Evolutionary conservation across 2,888 invertebrate genomes (phyloP), one percentile per base, ranked within the genome.

Genomic region (Elmis aenea): DNA sequence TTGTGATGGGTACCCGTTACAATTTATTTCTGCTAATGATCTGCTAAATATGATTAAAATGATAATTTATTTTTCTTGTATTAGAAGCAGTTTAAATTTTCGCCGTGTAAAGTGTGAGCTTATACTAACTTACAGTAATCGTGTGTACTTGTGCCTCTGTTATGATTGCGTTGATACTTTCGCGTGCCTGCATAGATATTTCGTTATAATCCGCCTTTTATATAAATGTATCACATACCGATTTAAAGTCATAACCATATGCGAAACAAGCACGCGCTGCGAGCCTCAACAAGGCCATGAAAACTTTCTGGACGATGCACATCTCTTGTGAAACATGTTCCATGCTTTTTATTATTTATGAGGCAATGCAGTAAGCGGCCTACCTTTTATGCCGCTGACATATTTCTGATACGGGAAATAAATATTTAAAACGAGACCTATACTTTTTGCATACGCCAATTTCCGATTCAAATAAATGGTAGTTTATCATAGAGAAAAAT

Each of bases 281-380:
- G 18, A 20, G 6, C 20, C 8, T 18, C 18, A 18, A 5, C 18
- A 18, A 18, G 18, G 8, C 8, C 18, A 18, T 6, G 18, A n/a
- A n/a, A n/a, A n/a, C n/a, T 29, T 11, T 37, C 40, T 30, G 41
- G 50, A 52, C 48, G 51, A 50, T 48, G 44, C 45, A 42, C 50
- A 40, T 31, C 38, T 38, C 43, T 37, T 34, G 26, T 33, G 37
- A 38, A 42, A 48, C 51, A 50, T 43, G 53, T 39, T 37, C 40
- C 48, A 44, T 52, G 48, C 45, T 45, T 38, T 43, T 51, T 51
- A 53, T 55, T 56, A 56, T 57, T 57, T 57, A 57, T 55, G 53
- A 52, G 47, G 52, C 47, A 27, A 41, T 41, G 44, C 40, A 44
- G 33, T 29, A 41, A 34, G 42, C 48, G 40, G 53, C 44, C 48